Conservation (phyloP, 1,140 invertebrate genomes). For the Bombus impatiens region DNA sequence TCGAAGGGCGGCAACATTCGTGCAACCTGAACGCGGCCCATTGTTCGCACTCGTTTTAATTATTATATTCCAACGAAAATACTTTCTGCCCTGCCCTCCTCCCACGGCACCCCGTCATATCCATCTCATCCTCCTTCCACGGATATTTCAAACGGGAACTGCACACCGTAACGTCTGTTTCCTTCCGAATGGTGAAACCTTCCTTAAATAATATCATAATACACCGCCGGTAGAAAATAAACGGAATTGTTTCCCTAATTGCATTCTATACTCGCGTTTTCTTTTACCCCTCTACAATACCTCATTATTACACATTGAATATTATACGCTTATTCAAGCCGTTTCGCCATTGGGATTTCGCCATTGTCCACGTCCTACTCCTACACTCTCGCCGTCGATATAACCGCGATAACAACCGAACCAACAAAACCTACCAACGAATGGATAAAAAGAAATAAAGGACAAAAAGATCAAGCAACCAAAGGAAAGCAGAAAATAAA, state of each 20-base stretch:
- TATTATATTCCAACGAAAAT: slow-evolving; percentile 43
- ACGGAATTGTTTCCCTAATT: slow-evolving; percentile 50
- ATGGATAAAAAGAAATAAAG: background rate
- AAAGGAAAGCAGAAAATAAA: background rate
- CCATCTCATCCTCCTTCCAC: background rate
- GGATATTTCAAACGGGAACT: slow-evolving; percentile 6
- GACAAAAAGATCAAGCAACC: background rate
- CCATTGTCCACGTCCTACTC: slow-evolving; percentile 25
- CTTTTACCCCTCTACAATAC: slow-evolving; percentile 33
- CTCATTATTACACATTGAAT: slow-evolving; percentile 44
- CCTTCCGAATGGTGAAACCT: slow-evolving; percentile 28
- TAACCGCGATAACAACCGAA: slow-evolving; percentile 23
- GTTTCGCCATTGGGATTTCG: slow-evolving; percentile 19
- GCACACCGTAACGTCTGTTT: slow-evolving; percentile 38
- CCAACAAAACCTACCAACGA: slow-evolving; percentile 14
- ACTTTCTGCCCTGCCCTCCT: background rate
- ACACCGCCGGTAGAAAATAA: slow-evolving; percentile 22
- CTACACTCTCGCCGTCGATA: slow-evolving; percentile 11
- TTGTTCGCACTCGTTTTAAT: slow-evolving; percentile 34
- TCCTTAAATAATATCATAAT: slow-evolving; percentile 42
- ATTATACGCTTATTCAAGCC: slow-evolving; percentile 34
- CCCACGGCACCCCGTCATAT: background rate
- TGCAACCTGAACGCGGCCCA: background rate
- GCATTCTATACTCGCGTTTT: slow-evolving; percentile 40
- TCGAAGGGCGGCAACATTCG: slow-evolving; percentile 36